Conservation (phyloP, 2,113 vertebrate species). For the Hassar affinis region DNA sequence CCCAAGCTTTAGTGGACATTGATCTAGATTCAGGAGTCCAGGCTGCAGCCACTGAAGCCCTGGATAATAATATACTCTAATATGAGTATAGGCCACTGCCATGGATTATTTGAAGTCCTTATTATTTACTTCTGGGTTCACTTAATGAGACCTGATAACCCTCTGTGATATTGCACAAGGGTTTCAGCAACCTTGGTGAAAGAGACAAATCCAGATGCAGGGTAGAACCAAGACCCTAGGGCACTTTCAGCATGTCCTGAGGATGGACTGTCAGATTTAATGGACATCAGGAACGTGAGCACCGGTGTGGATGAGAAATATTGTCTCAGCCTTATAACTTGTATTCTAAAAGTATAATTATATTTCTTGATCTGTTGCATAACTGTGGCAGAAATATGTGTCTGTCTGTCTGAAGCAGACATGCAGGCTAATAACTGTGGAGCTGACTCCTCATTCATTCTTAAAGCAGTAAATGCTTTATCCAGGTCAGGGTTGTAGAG, state of each 20-base stretch:
- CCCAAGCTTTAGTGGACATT: not conserved
- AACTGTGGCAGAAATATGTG: not conserved
- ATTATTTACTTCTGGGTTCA: not conserved
- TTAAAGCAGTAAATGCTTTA: too few species aligned
- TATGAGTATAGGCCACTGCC: not conserved
- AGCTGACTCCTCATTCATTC: not conserved
- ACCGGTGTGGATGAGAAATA: not conserved
- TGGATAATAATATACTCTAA: not conserved
- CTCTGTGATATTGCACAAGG: not conserved
- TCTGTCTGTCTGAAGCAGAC: not conserved
- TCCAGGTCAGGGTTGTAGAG: not conserved
- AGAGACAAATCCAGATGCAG: constrained; percentile 8
- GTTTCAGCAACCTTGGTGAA: not conserved
- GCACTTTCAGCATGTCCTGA: not conserved
- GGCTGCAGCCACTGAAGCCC: not conserved
- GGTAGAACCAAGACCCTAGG: not conserved
- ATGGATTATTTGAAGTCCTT: constrained; percentile 5
- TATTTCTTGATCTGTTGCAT: not conserved
- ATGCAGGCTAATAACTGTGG: not conserved
- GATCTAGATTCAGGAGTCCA: not conserved
- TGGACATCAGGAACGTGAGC: not conserved
- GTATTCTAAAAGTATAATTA: not conserved
- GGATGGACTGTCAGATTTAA: not conserved
- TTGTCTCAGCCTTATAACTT: not conserved
- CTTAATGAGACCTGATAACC: not conserved